Evolutionary conservation across 2,888 invertebrate genomes (phyloP).

Genomic region (Diploptera punctata): DNA sequence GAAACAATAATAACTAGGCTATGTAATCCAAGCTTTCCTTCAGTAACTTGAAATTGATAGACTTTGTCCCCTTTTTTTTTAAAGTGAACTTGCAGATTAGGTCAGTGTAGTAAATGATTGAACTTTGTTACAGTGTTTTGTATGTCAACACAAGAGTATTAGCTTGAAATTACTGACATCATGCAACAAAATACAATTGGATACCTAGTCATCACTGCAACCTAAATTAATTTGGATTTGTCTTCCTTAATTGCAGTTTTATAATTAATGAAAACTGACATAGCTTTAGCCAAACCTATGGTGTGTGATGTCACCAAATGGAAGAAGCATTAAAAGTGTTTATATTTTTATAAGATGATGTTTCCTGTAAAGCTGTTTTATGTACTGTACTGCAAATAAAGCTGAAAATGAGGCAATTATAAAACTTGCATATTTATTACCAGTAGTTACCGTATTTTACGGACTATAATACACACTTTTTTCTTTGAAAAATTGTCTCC

Average conservation of each 20-base stretch:
- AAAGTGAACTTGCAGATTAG: neutral
- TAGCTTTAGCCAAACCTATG: conserved; percentile 24
- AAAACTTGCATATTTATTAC: no score
- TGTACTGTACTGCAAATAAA: conserved; percentile 34
- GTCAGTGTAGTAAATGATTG: neutral
- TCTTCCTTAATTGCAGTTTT: conserved; percentile 39
- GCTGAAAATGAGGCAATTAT: neutral
- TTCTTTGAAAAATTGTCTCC: no score
- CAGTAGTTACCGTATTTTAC: no score
- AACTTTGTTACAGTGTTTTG: neutral
- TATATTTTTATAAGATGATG: conserved; percentile 40
- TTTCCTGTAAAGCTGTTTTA: conserved; percentile 39
- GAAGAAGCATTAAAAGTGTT: conserved; percentile 37
- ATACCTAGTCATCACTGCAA: conserved; percentile 32
- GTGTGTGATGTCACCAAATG: conserved; percentile 33
- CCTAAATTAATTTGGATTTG: conserved; percentile 31
- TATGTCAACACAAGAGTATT: neutral
- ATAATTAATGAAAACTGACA: conserved; percentile 30
- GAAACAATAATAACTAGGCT: neutral
- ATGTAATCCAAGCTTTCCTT: neutral
- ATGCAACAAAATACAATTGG: conserved; percentile 6
- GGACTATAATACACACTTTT: no score
- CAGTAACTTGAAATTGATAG: neutral
- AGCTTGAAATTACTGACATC: neutral
- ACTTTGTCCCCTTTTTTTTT: neutral